Evolutionary conservation across 2,113 vertebrate genomes (phyloP).

Genomic region (Ifrita kowaldi): DNA sequence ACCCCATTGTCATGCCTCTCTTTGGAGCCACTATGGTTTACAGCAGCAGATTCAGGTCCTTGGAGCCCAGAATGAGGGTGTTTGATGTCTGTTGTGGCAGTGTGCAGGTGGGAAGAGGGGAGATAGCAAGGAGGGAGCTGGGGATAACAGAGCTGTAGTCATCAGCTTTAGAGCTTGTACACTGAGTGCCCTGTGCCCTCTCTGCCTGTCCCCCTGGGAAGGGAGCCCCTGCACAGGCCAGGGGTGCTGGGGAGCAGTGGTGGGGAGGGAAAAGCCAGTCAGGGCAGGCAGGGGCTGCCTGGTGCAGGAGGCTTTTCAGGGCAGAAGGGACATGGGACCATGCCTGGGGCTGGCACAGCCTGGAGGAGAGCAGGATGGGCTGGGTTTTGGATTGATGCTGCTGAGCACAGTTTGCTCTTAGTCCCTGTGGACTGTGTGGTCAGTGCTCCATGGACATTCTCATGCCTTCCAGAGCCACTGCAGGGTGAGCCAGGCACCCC

Average conservation of each 20-base stretch:
- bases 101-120: background rate
- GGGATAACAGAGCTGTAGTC: background rate
- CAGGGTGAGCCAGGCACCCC: background rate
- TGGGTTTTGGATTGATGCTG: background rate
- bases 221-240: background rate
- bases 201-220: background rate
- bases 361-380: background rate
- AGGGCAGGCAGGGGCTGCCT: background rate
- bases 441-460: background rate
- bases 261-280: background rate
- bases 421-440: fast-evolving
- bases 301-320: background rate
- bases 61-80: background rate
- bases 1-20: background rate
- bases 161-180: background rate
- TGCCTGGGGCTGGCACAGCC: background rate
- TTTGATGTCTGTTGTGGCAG: background rate
- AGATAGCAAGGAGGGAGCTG: background rate
- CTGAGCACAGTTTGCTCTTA: background rate
- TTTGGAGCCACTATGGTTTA: background rate
- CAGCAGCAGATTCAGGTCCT: conserved; percentile 36
- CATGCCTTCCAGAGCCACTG: background rate
- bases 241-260: background rate
- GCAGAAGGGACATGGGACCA: background rate
- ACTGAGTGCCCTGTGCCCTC: background rate